phyloP scores from a whole-genome alignment of 1,140 invertebrate genomes.

The Diploscapter pachys region DNA sequence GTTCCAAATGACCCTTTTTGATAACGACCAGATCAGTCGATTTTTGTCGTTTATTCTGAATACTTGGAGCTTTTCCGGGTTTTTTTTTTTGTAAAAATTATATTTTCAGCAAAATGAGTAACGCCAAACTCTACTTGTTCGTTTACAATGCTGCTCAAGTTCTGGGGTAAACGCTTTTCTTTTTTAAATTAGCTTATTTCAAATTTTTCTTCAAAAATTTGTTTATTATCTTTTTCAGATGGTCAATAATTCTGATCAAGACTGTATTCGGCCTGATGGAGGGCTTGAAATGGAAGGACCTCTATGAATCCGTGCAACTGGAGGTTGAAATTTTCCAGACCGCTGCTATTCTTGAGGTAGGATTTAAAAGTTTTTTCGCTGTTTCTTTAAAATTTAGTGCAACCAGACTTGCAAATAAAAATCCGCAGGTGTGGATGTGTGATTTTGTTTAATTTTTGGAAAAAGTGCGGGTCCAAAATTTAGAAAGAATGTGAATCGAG shows the following conservation, averaged over 20 bases:
- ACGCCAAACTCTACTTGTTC: constrained; percentile 46
- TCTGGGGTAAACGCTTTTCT: constrained; percentile 44
- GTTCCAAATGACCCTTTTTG: too few species aligned
- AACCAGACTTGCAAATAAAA: neutral
- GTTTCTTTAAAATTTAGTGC: neutral
- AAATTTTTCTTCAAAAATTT: neutral
- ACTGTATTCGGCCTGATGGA: constrained; percentile 44
- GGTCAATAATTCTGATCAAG: constrained; percentile 52
- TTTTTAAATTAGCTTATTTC: too few species aligned
- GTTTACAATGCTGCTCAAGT: constrained; percentile 53
- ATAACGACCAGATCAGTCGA: too few species aligned
- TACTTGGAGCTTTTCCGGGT: neutral
- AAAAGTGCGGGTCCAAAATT: too few species aligned
- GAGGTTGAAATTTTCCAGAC: constrained; percentile 80
- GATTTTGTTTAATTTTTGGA: too few species aligned
- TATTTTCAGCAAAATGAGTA: constrained; percentile 23
- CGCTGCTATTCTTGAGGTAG: constrained; percentile 79
- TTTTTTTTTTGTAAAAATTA: neutral
- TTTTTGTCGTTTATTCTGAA: too few species aligned
- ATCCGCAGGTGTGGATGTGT: neutral
- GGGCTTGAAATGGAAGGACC: constrained; percentile 34
- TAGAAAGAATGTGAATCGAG: constrained; percentile 3
- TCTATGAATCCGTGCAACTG: constrained; percentile 53
- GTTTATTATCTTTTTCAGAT: constrained; percentile 40
- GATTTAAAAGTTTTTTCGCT: constrained; percentile 14